Evolutionary conservation across 2,888 invertebrate species (phyloP).

Genomic region (Kryphioiulus occultus): DNA sequence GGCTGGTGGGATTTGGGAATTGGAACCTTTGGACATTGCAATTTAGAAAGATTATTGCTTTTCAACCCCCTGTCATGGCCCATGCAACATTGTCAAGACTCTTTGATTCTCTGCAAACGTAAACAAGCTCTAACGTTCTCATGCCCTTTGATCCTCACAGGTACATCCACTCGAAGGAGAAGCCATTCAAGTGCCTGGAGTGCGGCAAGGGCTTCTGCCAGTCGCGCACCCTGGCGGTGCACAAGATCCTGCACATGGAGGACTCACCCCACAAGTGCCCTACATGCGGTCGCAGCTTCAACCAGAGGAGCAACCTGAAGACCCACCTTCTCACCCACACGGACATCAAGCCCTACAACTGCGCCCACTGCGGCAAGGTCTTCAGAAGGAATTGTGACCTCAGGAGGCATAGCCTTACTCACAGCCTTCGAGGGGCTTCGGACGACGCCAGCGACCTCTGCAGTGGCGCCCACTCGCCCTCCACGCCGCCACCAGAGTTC

Average conservation of each 20-base stretch:
- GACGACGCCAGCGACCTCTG: no score
- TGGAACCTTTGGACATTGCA: no score
- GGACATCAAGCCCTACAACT: conserved; percentile 90
- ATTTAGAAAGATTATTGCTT: no score
- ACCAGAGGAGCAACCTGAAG: conserved; percentile 90
- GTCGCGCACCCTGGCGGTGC: conserved; percentile 92
- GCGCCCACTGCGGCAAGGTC: conserved; percentile 86
- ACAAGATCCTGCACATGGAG: conserved; percentile 93
- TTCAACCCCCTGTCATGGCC: no score
- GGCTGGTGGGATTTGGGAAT: no score
- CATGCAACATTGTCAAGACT: no score
- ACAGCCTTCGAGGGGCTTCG: conserved; percentile 90
- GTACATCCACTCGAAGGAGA: conserved; percentile 98
- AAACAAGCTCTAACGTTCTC: no score
- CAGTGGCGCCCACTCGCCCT: neutral
- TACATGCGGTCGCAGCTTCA: conserved; percentile 88
- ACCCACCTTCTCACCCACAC: conserved; percentile 91
- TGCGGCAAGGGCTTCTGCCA: conserved; percentile 99
- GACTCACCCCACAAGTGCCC: conserved; percentile 94
- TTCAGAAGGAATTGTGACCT: conserved; percentile 92
- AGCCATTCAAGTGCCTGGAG: conserved; percentile 95
- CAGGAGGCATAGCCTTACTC: conserved; percentile 86
- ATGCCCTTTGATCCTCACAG: conserved; percentile 65
- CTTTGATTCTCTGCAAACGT: no score
- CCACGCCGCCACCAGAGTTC: neutral